A percentile compares a stretch with the other conserved stretches of the same genome.
phyloP scores from a whole-genome alignment of 2,113 vertebrate genomes.

The Ceyx melanurus region DNA sequence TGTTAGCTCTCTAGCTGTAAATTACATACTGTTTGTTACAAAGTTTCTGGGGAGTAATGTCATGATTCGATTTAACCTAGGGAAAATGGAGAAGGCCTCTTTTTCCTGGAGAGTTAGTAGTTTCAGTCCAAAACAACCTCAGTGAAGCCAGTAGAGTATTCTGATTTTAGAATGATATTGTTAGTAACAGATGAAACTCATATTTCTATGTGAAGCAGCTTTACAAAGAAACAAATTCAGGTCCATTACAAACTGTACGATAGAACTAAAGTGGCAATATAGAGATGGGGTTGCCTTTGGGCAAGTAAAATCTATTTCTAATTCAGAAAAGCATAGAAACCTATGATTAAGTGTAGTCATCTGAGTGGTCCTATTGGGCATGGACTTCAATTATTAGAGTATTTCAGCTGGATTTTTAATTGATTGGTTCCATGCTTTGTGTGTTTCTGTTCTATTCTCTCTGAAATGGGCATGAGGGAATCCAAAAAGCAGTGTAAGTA shows the following conservation, averaged over 20 bases:
- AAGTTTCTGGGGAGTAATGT: not conserved
- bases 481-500: not conserved
- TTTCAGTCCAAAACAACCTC: not conserved
- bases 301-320: not conserved
- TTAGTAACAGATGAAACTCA: not conserved
- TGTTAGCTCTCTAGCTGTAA: not conserved
- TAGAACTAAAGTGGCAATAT: not conserved
- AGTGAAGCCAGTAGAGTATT: not conserved
- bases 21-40: not conserved
- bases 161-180: not conserved
- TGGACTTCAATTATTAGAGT: not conserved
- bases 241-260: not conserved
- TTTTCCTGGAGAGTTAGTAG: not conserved
- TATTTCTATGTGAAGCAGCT: not conserved
- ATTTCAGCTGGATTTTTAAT: not conserved
- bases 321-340: not conserved
- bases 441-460: not conserved
- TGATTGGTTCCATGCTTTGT: not conserved
- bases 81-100: not conserved
- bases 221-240: not conserved
- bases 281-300: slow-evolving; percentile 2
- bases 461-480: not conserved
- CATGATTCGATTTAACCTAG: not conserved
- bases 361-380: not conserved
- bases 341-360: not conserved